Percentiles rank a stretch among this genome's conserved stretches.
Evolutionary conservation across 2,113 vertebrate species (phyloP).

Genomic region (Hippoglossus stenolepis): DNA sequence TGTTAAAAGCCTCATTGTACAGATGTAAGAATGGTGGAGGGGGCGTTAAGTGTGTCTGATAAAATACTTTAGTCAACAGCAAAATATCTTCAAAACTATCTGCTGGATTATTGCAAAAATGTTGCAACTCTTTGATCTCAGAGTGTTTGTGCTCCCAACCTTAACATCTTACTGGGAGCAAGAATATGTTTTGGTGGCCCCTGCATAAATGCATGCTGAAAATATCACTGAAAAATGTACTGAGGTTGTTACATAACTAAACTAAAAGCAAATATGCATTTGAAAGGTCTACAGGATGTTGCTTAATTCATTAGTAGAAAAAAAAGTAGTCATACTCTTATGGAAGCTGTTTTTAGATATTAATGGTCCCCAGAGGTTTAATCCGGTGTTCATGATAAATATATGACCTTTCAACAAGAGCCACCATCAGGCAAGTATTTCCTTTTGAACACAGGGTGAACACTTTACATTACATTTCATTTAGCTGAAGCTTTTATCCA

Average conservation of each 20-base stretch:
- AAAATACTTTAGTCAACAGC: background rate
- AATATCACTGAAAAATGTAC: background rate
- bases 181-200: background rate
- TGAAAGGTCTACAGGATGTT: too few relatives aligned
- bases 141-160: background rate
- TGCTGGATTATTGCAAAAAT: background rate
- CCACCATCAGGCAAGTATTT: too few relatives aligned
- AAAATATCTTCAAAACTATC: background rate
- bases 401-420: too few relatives aligned
- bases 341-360: too few relatives aligned
- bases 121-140: too few relatives aligned
- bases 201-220: background rate
- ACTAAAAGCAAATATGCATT: background rate
- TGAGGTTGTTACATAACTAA: background rate
- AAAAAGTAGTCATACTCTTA: too few relatives aligned
- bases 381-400: too few relatives aligned
- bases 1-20: constrained; percentile 19
- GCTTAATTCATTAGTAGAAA: too few relatives aligned
- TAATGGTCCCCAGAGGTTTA: too few relatives aligned
- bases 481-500: too few relatives aligned
- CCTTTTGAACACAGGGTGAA: too few relatives aligned
- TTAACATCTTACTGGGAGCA: background rate
- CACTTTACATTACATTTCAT: too few relatives aligned
- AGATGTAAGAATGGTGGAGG: constrained; percentile 1
- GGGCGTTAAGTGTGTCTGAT: background rate